Evolutionary conservation across 2,888 invertebrate genomes (phyloP).

Genomic region (Thelaira solivaga): DNA sequence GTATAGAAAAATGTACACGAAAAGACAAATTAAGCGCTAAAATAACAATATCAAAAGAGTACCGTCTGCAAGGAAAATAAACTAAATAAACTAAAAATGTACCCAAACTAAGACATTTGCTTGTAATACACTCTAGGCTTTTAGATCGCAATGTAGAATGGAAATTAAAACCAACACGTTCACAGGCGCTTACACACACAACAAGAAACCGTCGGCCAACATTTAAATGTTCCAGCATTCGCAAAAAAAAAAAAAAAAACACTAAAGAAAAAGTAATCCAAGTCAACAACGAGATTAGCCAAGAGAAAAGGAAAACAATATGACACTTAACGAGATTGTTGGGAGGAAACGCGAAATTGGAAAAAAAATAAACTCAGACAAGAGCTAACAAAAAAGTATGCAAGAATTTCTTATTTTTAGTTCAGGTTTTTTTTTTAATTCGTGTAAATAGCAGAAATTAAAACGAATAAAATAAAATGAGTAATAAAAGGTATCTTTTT

Average conservation of each 20-base stretch:
- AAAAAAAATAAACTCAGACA: background rate
- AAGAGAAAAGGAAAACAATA: conserved; percentile 30
- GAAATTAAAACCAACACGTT: conserved; percentile 29
- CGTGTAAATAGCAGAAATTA: conserved; percentile 40
- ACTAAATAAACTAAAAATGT: conserved; percentile 16
- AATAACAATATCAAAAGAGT: conserved; percentile 66
- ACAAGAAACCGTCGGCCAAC: conserved; percentile 17
- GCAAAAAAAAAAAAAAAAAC: no score
- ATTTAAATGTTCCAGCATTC: conserved; percentile 33
- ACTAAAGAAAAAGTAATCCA: conserved; percentile 23
- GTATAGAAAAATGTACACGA: no score
- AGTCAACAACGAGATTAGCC: conserved; percentile 48
- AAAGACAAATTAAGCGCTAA: conserved; percentile 72
- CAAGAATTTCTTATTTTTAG: background rate
- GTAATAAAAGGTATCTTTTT: background rate
- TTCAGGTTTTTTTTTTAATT: background rate
- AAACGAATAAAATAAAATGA: background rate
- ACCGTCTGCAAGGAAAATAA: no score
- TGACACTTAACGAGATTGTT: conserved; percentile 48
- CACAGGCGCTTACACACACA: conserved; percentile 6
- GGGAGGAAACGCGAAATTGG: background rate
- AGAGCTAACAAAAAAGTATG: background rate
- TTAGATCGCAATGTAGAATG: conserved; percentile 15
- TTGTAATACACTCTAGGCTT: conserved; percentile 35
- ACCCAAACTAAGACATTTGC: conserved; percentile 48